A percentile compares a stretch with the other conserved stretches of the same genome.
These are phyloP conservation scores for Seira ritae DNA, from an alignment of 2,888 invertebrate species.

Conservation along the genomic window DNA sequence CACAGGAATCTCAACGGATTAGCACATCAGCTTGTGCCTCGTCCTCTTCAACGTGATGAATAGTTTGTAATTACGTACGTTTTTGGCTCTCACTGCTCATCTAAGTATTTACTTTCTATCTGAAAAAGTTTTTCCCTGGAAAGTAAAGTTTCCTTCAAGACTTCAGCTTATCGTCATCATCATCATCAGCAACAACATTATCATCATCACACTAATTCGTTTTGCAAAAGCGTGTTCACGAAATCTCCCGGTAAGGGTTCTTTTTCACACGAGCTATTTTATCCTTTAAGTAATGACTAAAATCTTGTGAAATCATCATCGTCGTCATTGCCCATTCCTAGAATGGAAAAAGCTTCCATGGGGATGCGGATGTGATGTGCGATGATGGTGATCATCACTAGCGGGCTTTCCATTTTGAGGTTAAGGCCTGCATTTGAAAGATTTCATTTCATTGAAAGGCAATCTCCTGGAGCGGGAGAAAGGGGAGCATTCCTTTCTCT, in stretches of 20 bases:
- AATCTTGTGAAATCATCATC: neutral
- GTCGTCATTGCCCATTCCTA: neutral
- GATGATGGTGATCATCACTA: too few species aligned
- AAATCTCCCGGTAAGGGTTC: neutral
- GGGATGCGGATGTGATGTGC: too few species aligned
- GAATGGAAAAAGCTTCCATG: neutral
- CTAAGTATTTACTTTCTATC: too few species aligned
- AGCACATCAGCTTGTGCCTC: neutral
- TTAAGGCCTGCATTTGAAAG: neutral
- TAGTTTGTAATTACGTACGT: constrained; percentile 8
- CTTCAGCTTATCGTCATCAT: too few species aligned
- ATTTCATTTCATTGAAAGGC: too few species aligned
- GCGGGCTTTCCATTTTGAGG: neutral
- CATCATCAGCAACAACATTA: too few species aligned
- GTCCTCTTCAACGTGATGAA: neutral
- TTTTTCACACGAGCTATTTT: neutral
- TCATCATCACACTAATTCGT: neutral
- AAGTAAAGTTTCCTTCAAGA: neutral
- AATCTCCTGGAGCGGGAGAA: neutral
- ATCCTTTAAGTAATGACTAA: neutral
- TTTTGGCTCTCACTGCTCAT: neutral
- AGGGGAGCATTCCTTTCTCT: neutral
- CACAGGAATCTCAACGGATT: constrained; percentile 1
- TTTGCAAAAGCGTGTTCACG: neutral
- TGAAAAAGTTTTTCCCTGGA: neutral